Conservation (phyloP, 2,888 invertebrate genomes). For the Luperina nickerlii region DNA sequence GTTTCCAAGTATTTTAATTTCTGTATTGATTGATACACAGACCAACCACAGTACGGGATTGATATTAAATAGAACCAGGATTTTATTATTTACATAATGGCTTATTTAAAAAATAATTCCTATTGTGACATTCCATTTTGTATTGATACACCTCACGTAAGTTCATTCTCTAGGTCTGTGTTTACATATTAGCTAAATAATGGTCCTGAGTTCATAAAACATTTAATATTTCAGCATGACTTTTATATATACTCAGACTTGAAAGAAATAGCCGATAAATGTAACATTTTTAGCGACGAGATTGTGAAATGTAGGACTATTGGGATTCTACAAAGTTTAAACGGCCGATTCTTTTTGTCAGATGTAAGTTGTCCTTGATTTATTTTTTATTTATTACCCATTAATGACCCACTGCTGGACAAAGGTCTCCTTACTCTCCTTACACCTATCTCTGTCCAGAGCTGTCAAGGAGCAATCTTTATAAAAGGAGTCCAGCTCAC, state of each 20-base stretch:
- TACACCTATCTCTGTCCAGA: no score
- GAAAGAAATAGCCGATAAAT: constrained; percentile 68
- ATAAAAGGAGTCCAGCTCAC: no score
- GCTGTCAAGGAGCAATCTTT: no score
- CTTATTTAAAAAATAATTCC: constrained; percentile 64
- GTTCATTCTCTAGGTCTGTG: constrained; percentile 23
- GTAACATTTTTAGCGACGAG: constrained; percentile 65
- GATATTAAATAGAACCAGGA: background rate
- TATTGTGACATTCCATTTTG: constrained; percentile 75
- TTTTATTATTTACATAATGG: constrained; percentile 55
- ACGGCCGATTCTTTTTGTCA: constrained; percentile 77
- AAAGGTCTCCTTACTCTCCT: no score
- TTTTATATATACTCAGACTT: constrained; percentile 76
- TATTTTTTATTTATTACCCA: background rate
- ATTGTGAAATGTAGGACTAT: constrained; percentile 78
- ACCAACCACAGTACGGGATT: background rate
- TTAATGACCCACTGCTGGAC: no score
- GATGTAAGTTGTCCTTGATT: constrained; percentile 74
- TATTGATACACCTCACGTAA: constrained; percentile 73
- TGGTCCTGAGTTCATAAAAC: background rate
- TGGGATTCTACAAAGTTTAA: constrained; percentile 78
- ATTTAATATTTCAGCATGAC: constrained; percentile 73
- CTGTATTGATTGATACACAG: background rate
- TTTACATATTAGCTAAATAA: background rate
- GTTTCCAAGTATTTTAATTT: no score